A percentile compares a stretch with the other conserved stretches of the same genome.
These are phyloP conservation scores for Dryocosmus kuriphilus DNA, from an alignment of 2,888 invertebrate species.

Conservation along the genomic window DNA sequence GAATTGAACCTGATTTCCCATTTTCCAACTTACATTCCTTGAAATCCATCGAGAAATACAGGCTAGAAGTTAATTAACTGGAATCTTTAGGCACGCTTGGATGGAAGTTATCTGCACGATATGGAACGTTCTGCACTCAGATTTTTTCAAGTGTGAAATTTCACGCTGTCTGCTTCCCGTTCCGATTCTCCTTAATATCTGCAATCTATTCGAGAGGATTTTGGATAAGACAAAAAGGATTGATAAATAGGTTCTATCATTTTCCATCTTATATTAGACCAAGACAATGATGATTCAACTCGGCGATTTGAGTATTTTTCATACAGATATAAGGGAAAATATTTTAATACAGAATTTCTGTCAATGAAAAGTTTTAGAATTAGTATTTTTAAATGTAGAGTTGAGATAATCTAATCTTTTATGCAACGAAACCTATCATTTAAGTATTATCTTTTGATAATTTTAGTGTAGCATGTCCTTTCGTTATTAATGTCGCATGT, in stretches of 20 bases:
- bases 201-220: slow-evolving; percentile 6
- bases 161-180: slow-evolving; percentile 33
- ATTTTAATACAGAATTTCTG: too few relatives aligned
- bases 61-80: slow-evolving; percentile 21
- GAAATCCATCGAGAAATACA: slow-evolving; percentile 11
- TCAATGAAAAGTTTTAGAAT: not conserved
- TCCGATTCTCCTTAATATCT: slow-evolving; percentile 19
- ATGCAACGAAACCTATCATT: not conserved
- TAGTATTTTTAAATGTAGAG: not conserved
- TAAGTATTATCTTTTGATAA: not conserved
- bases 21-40: slow-evolving; percentile 9
- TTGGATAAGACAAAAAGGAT: slow-evolving; percentile 6
- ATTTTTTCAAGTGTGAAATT: slow-evolving; percentile 35
- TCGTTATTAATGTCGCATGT: not conserved
- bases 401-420: not conserved
- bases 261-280: too few relatives aligned
- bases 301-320: too few relatives aligned
- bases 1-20: slow-evolving; percentile 7
- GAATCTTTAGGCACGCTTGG: slow-evolving; percentile 9
- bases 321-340: not conserved
- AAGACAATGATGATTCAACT: too few relatives aligned
- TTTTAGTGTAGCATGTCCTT: not conserved
- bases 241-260: not conserved
- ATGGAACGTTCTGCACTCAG: slow-evolving; percentile 6
- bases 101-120: slow-evolving; percentile 9